Evolutionary conservation across 2,888 invertebrate species (phyloP), one percentile per base, ranked within the genome.

Genomic region (Cheilosia grossa): DNA sequence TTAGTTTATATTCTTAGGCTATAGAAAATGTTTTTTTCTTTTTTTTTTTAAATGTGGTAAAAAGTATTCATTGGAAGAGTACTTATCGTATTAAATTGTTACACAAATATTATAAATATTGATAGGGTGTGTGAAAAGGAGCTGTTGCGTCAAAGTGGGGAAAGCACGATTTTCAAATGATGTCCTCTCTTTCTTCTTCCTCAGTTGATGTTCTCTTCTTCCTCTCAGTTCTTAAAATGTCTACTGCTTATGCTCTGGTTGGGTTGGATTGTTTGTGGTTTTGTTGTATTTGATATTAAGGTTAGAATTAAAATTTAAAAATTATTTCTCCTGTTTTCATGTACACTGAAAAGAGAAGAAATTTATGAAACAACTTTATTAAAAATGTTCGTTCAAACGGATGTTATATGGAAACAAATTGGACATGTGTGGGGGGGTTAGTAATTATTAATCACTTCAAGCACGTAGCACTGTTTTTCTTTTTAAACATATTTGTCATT

Each of bases 281-380:
- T 17, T 47, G 19, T 49, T 66, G 61, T 7, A 63, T 79, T 72
- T 51, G 63, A 44, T 83, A 56, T 75, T 66, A 73, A 69, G 70
- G 69, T 86, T 82, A 86, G 66, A 82, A 77, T 86, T 81, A 75
- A 86, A 80, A 77, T 77, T 87, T 86, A 86, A 80, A 82, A 87
- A 59, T 86, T 79, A 86, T 85, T 87, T 86, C 94, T 94, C 89
- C 94, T 93, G 91, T 94, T 94, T 92, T 94, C 94, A 91, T 94
- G 94, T 89, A 94, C 94, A 91, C 94, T 94, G 94, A 24, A 92
- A 92, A 87, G 87, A 85, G 85, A 85, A 85, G 85, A 85, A 85
- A 85, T 81, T 66, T 67, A 67, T 81, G 67, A 85, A 85, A 80
- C n/a, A 75, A 61, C 7, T 70, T 81, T 75, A 75, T 77, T 82